Evolutionary conservation across 2,888 invertebrate species (phyloP).

Genomic region (Rhodophaea formosa): DNA sequence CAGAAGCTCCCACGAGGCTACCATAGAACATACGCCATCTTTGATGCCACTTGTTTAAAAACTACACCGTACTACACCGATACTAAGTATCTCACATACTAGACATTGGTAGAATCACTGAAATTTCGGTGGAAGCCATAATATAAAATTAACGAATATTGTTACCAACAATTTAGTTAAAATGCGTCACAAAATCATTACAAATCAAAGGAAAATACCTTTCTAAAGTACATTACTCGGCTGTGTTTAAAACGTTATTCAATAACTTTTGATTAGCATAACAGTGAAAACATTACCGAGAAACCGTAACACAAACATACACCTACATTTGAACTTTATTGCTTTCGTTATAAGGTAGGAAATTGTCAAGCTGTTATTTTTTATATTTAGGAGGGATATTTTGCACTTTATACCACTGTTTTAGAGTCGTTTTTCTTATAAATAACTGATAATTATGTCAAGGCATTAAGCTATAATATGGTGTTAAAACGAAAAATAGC

Average conservation of each 20-base stretch:
- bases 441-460: background rate
- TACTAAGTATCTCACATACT: no score
- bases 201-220: background rate
- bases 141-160: no score
- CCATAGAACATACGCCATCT: no score
- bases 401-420: background rate
- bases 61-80: no score
- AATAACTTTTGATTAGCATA: conserved; percentile 7
- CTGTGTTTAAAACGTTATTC: background rate
- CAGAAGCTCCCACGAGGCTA: no score
- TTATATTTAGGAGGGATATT: background rate
- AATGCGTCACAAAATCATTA: background rate
- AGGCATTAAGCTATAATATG: background rate
- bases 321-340: background rate
- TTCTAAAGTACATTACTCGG: background rate
- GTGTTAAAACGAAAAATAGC: background rate
- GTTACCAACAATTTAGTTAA: no score
- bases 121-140: no score
- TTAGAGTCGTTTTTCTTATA: background rate
- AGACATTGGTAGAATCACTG: no score
- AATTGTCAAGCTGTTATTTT: background rate
- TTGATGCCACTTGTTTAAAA: no score
- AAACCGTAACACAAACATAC: background rate
- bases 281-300: background rate
- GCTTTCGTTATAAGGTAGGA: background rate